Base-by-base conservation (phyloP, 2,888 invertebrate genomes). In the Aethes cnicana region DNA sequence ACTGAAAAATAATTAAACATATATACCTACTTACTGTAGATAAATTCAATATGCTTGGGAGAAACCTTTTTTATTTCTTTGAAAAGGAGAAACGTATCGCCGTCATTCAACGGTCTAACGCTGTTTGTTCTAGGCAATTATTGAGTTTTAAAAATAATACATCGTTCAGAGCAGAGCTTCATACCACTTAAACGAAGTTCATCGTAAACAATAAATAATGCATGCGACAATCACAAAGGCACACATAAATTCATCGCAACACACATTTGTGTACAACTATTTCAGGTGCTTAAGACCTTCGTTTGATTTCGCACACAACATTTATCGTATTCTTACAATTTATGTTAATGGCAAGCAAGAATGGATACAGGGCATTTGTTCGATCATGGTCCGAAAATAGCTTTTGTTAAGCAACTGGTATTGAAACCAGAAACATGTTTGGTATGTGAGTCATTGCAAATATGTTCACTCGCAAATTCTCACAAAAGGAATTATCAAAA, bases 311-410 rank as follows among this genome's bases (percentile, higher is more conserved):
- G 28, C 23, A 36, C 12, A 21, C 36, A 23, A 28, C 17, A 3
- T 36, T 9, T 18, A 16, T 23, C 39, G 26, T 35, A 9, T 20
- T 35, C 28, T 28, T 14, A 26, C 26, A 42, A 17, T 35, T 42
- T 47, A 58, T 58, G 44, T 21, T 44, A 42, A 55, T 43, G 26
- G 18, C 18, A 28, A 28, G 35, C 35, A 26, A n/a, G 8, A 44
- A 39, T 53, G 54, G 36, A 58, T 58, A 47, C 48, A 50, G 58
- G 47, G 36, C 58, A 53, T 21, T 56, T 44, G 41, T 14, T 42
- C 30, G 44, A 53, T 56, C 56, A 56, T 42, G 46, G 48, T 53
- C 33, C 56, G 11, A 53, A 53, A 54, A 46, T 39, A 39, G 41
- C 37, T 37, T 47, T 50, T 50, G 44, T 53, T 49, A 36, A 32